Evolutionary conservation across 2,797 vertebrate genomes (phyloP).

Genomic region (Gorsachius magnificus): DNA sequence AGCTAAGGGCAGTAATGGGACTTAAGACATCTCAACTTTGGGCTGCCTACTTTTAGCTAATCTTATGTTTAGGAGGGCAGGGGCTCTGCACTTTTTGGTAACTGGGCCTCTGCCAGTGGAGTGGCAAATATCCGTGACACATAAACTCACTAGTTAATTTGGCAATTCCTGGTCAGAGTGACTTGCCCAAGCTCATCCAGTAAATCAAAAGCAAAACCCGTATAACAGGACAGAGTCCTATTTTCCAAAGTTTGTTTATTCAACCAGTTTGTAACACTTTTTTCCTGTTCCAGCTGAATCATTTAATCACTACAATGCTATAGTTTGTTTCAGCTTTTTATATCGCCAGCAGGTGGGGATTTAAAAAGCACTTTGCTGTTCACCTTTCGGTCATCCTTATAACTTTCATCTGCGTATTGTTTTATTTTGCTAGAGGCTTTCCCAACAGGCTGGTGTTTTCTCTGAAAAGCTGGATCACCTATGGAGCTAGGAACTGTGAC

Average conservation of each 20-base stretch:
- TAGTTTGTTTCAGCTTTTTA: constrained; percentile 1
- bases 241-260: constrained; percentile 17
- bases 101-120: neutral
- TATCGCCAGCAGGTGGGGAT: neutral
- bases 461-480: constrained; percentile 17
- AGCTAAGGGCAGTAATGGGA: neutral
- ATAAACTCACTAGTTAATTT: neutral
- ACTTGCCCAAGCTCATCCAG: neutral
- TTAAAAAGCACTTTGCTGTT: constrained; percentile 18
- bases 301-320: neutral
- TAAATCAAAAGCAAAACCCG: neutral
- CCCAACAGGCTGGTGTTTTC: neutral
- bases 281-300: neutral
- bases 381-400: neutral
- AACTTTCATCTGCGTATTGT: neutral
- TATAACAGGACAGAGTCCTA: neutral
- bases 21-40: neutral
- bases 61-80: neutral
- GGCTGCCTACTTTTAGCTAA: neutral
- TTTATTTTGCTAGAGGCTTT: constrained; percentile 50
- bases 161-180: neutral
- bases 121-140: neutral
- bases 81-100: neutral
- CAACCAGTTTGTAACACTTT: neutral
- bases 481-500: neutral